phyloP scores from a whole-genome alignment of 2,797 vertebrate genomes.

The Falco biarmicus region DNA sequence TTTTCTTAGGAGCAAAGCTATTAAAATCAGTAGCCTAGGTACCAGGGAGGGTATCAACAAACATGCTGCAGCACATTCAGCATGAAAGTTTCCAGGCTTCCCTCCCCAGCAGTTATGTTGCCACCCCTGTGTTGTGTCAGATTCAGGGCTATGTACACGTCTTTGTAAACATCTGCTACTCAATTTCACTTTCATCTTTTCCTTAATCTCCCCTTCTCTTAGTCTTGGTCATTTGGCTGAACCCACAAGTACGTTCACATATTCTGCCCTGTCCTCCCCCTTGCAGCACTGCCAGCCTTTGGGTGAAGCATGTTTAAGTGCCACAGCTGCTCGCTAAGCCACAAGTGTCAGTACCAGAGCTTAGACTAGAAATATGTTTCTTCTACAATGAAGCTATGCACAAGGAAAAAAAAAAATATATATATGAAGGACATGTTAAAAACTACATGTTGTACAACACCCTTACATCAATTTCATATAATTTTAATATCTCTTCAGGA shows the following conservation, averaged over 20 bases:
- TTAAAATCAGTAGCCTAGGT: fast-evolving
- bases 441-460: neutral
- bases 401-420: neutral
- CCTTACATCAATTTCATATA: neutral
- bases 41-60: fast-evolving
- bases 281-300: neutral
- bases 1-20: neutral
- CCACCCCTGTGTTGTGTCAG: neutral
- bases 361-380: neutral
- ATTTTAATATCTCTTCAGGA: neutral
- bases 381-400: neutral
- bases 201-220: neutral
- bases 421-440: neutral
- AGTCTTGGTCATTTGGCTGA: neutral
- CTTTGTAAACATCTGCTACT: neutral
- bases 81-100: neutral
- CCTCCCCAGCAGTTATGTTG: neutral
- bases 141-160: fast-evolving
- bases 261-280: neutral
- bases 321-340: neutral
- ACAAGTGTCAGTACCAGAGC: fast-evolving
- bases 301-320: neutral
- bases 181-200: neutral
- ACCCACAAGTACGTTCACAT: fast-evolving
- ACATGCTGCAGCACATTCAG: neutral